A percentile compares a stretch with the other conserved stretches of the same genome.
Evolutionary conservation across 2,113 vertebrate genomes (phyloP).

Genomic region (Cavia aperea): DNA sequence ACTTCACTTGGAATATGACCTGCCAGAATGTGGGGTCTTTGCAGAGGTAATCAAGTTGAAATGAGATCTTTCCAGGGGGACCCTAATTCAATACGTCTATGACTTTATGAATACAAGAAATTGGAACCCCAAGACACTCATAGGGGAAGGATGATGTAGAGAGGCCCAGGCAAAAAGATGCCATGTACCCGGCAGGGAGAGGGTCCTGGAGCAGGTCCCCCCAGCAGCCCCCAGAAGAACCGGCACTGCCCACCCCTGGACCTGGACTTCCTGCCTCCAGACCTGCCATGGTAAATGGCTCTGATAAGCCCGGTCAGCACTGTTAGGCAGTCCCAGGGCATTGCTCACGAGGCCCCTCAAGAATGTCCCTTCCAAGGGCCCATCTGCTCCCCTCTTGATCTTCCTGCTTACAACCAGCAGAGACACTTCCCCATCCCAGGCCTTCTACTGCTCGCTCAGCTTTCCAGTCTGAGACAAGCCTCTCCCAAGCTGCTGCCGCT

Average conservation of each 20-base stretch:
- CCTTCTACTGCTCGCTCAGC: not conserved
- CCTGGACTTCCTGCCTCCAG: not conserved
- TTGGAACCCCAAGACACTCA: not conserved
- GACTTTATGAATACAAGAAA: not conserved
- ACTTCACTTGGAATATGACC: not conserved
- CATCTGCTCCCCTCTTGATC: not conserved
- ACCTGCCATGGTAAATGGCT: too few species aligned
- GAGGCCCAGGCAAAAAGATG: accelerated
- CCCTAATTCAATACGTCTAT: too few species aligned
- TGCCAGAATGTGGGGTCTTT: not conserved
- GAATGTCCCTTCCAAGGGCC: not conserved
- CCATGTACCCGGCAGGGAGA: accelerated
- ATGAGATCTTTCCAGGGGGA: not conserved
- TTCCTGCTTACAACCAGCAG: not conserved
- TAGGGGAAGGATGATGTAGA: accelerated
- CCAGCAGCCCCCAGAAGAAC: accelerated
- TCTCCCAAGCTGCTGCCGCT: not conserved
- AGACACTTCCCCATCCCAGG: not conserved
- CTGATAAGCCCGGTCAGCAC: not conserved
- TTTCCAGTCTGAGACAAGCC: not conserved
- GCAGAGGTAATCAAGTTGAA: not conserved
- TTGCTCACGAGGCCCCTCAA: not conserved
- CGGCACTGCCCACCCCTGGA: not conserved
- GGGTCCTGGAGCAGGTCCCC: not conserved
- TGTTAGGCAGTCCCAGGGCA: too few species aligned